Evolutionary conservation across 2,113 vertebrate species (phyloP).

Genomic region (Chunga burmeisteri): DNA sequence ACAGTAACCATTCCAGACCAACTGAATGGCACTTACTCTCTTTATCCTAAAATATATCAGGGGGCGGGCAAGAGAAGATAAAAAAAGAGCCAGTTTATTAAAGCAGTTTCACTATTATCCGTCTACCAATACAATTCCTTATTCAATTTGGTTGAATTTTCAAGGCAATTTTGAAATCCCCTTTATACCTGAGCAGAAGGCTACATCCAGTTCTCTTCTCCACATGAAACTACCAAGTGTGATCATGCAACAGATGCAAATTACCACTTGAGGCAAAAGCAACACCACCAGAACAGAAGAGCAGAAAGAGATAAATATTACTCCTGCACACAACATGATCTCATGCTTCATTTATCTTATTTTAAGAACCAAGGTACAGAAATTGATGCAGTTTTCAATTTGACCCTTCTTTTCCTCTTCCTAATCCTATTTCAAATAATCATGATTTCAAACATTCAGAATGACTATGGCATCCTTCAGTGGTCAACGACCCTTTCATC

Average conservation of each 20-base stretch:
- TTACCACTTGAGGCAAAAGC: background rate
- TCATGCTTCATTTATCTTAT: background rate
- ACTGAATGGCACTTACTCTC: background rate
- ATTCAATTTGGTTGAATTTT: background rate
- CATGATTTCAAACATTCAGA: background rate
- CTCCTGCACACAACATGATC: background rate
- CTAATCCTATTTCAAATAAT: conserved; percentile 14
- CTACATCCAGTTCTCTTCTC: background rate
- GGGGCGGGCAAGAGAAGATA: accelerated
- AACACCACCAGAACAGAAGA: background rate
- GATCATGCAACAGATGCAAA: background rate
- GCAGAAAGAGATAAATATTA: background rate
- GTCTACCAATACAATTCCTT: background rate
- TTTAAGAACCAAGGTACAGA: background rate
- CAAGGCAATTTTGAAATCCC: background rate
- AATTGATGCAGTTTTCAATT: background rate
- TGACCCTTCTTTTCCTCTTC: background rate
- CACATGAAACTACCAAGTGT: background rate
- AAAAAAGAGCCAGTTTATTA: background rate
- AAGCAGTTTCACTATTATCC: background rate
- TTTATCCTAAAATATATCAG: background rate
- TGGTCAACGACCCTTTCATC: background rate
- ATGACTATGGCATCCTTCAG: background rate
- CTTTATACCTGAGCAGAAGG: background rate
- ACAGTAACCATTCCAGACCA: background rate